Evolutionary conservation across 1,140 invertebrate species (phyloP), one percentile per base, ranked within the genome.

Genomic region (Sogatella furcifera): DNA sequence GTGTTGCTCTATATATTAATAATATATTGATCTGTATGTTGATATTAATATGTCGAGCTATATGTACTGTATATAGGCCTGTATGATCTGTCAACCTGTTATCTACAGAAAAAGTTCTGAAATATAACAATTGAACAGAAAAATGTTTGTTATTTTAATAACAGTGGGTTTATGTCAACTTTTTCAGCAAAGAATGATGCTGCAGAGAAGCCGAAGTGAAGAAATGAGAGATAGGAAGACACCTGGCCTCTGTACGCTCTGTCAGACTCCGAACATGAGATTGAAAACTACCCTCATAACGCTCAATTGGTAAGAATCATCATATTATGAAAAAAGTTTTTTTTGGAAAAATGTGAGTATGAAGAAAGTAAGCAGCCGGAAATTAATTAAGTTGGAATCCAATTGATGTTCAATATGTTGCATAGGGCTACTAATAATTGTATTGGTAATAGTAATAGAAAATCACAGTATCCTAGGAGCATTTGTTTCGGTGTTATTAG

Each of bases 181-280:
- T 15, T 61, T 64, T 58, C 58, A 85, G 67, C 81, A 84, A 70
- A 74, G 81, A 67, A 86, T 88, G 74, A 78, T 82, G 63, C 79
- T 86, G 72, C 80, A 83, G 64, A 80, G 81, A 64, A 72, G 78
- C 0, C 74, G 80, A 67, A 82, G 81, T 65, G 81, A 88, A 67
- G 78, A 83, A 66, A 72, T 80, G 66, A 74, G 77, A 71, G 64
- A 81, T 58, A 72, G 81, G 19, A 78, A 76, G 67, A 76, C 81
- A 55, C 81, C 82, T 5, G 86, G 86, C 21, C 80, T 89, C 2
- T 76, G 81, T 42, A 83, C 86, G 44, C 74, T 92, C 2, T 92
- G 86, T 66, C 78, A 79, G 65, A 91, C 90, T 0, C 89, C 90
- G 0, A 94, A 94, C 72, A 90, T 93, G 86, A 76, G 90, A 55